Conservation (phyloP, 1,140 invertebrate species). For the Aphis craccivora region DNA sequence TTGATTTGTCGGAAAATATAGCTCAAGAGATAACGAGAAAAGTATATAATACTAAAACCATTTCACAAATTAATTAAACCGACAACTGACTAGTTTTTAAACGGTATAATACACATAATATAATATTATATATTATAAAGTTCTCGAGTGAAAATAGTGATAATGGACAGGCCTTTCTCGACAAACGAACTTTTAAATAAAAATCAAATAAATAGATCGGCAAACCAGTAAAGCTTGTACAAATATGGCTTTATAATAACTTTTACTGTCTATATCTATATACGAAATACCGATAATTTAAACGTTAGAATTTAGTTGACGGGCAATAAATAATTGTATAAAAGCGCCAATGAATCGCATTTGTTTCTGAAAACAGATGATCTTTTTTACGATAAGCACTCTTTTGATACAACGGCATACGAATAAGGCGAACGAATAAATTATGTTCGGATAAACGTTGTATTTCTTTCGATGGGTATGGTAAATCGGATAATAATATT, state of each 20-base stretch:
- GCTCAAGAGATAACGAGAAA: neutral
- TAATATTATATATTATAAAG: neutral
- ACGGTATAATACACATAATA: neutral
- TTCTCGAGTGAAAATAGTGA: neutral
- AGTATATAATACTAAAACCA: neutral
- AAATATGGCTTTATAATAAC: neutral
- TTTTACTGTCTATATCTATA: neutral
- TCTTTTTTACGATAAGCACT: neutral
- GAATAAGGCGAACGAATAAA: too few species aligned
- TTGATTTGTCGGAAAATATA: neutral
- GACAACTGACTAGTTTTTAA: neutral
- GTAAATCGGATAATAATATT: too few species aligned
- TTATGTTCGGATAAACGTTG: too few species aligned
- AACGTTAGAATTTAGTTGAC: neutral
- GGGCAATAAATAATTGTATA: neutral
- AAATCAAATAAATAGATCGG: neutral
- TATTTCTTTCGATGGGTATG: too few species aligned
- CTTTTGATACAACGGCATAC: neutral
- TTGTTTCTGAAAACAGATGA: neutral
- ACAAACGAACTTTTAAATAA: neutral
- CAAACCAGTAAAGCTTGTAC: neutral
- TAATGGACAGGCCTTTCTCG: neutral
- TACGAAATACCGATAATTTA: neutral
- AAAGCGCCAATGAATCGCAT: neutral
- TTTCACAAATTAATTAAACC: constrained; percentile 4